Evolutionary conservation across 2,888 invertebrate genomes (phyloP).

Genomic region (Hybos culiciformis): DNA sequence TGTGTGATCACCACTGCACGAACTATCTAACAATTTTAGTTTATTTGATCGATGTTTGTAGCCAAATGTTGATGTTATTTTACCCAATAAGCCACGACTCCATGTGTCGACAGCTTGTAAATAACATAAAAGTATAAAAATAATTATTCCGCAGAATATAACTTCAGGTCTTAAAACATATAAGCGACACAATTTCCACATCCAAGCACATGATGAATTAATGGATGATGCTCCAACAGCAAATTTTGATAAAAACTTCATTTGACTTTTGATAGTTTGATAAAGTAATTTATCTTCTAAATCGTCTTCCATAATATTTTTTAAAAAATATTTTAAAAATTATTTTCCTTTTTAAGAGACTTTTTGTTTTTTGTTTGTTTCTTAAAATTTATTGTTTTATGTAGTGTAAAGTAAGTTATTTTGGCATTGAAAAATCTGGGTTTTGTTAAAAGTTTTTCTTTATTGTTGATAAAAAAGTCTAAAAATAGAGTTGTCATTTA

Average conservation of each 20-base stretch:
- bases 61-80: constrained; percentile 31
- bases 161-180: constrained; percentile 72
- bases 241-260: constrained; percentile 70
- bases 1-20: constrained; percentile 36
- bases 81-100: constrained; percentile 57
- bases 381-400: too few relatives aligned
- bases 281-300: constrained; percentile 77
- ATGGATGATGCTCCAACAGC: constrained; percentile 60
- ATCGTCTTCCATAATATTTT: constrained; percentile 69
- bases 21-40: constrained; percentile 20
- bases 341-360: too few relatives aligned
- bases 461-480: too few relatives aligned
- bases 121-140: constrained; percentile 62
- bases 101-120: constrained; percentile 72
- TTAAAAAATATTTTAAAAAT: not conserved
- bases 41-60: constrained; percentile 22
- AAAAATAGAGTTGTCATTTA: too few relatives aligned
- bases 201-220: constrained; percentile 59
- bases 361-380: too few relatives aligned
- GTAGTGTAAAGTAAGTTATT: too few relatives aligned
- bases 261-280: constrained; percentile 74
- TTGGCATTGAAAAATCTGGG: too few relatives aligned
- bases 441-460: too few relatives aligned
- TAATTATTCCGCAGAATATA: constrained; percentile 52
- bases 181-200: constrained; percentile 64